phyloP scores from a whole-genome alignment of 2,113 vertebrate species.

The Thamnaconus septentrionalis region DNA sequence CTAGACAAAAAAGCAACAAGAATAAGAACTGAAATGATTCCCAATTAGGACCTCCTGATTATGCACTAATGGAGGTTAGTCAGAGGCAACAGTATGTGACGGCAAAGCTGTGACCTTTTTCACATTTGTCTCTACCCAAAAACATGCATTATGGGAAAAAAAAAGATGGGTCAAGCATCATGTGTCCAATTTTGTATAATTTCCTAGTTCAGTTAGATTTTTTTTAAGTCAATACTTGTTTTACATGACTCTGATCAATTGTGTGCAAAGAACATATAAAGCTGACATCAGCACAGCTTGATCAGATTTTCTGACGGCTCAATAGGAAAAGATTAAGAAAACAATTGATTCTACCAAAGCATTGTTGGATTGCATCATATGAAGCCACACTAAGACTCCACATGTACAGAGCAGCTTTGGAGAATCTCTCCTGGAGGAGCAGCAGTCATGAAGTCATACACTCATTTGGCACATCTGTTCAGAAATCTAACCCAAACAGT shows the following conservation, averaged over 20 bases:
- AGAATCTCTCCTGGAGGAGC: not conserved
- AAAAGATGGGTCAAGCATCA: not conserved
- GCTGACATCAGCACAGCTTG: too few relatives aligned
- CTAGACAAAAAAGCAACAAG: conserved; percentile 3
- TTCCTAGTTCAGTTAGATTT: too few relatives aligned
- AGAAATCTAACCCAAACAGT: not conserved
- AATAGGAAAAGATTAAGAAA: too few relatives aligned
- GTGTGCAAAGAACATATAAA: too few relatives aligned
- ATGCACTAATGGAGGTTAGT: conserved; percentile 4
- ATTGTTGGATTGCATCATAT: not conserved
- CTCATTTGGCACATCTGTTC: conserved; percentile 17
- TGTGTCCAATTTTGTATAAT: too few relatives aligned
- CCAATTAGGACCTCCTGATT: not conserved
- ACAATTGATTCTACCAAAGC: too few relatives aligned
- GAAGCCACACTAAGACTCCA: not conserved
- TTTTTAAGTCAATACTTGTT: too few relatives aligned
- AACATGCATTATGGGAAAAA: not conserved
- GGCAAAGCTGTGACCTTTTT: not conserved
- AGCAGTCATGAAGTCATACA: not conserved
- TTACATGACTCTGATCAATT: too few relatives aligned
- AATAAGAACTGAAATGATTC: not conserved
- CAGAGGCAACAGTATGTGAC: conserved; percentile 30
- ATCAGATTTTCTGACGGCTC: too few relatives aligned
- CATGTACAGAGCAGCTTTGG: not conserved
- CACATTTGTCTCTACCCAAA: not conserved